These are phyloP conservation scores for Erinaceus europaeus DNA, from an alignment of 2,113 vertebrate species.

Conservation along the genomic window DNA sequence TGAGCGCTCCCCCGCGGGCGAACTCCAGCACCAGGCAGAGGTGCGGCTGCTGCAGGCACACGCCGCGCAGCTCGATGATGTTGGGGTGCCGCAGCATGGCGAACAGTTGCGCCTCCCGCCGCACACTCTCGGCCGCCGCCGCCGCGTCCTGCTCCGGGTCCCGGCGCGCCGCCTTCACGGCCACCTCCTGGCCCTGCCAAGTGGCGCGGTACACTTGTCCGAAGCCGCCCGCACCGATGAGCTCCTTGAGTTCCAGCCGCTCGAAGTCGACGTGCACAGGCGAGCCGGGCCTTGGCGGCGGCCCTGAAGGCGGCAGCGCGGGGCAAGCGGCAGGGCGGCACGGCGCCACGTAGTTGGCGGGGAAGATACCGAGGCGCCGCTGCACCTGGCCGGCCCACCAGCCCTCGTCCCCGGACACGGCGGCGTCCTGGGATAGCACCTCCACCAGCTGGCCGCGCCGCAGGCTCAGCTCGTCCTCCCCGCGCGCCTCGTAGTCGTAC, in stretches of 20 bases:
- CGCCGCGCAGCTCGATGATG: slow-evolving; percentile 92
- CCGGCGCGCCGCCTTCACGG: slow-evolving; percentile 94
- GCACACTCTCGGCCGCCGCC: slow-evolving; percentile 90
- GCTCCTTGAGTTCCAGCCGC: slow-evolving; percentile 90
- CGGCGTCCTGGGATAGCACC: slow-evolving; percentile 90
- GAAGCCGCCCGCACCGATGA: slow-evolving; percentile 95
- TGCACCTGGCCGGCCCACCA: slow-evolving; percentile 93
- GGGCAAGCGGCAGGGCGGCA: slow-evolving; percentile 80
- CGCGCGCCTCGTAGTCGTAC: slow-evolving; percentile 90
- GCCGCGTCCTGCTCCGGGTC: slow-evolving; percentile 95
- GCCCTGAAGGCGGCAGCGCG: slow-evolving; percentile 61
- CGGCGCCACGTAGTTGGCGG: slow-evolving; percentile 89
- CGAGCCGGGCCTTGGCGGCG: slow-evolving; percentile 75
- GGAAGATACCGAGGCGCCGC: slow-evolving; percentile 90
- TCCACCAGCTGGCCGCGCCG: slow-evolving; percentile 89
- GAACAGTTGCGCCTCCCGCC: slow-evolving; percentile 93
- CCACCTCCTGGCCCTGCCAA: slow-evolving; percentile 92
- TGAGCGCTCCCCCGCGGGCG: slow-evolving; percentile 92
- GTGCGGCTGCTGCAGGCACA: slow-evolving; percentile 93
- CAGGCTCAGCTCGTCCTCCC: slow-evolving; percentile 91
- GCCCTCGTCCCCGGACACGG: slow-evolving; percentile 91
- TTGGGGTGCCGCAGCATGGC: slow-evolving; percentile 93
- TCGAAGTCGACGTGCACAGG: slow-evolving; percentile 89
- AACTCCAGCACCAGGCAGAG: slow-evolving; percentile 96
- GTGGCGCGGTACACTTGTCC: slow-evolving; percentile 95